phyloP scores from a whole-genome alignment of 2,113 vertebrate genomes.

The Scomber japonicus region DNA sequence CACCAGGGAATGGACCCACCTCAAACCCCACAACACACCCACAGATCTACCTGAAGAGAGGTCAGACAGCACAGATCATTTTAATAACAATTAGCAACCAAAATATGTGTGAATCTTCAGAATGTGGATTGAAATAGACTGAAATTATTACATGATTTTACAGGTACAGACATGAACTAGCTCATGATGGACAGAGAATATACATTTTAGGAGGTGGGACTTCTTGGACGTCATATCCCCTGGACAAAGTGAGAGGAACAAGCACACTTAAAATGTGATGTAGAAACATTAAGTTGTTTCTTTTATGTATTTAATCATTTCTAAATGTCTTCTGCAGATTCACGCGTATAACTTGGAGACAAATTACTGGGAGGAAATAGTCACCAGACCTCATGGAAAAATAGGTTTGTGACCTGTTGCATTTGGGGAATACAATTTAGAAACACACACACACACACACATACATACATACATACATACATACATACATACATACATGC shows the following conservation, averaged over 20 bases:
- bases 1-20: slow-evolving; percentile 94
- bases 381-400: slow-evolving; percentile 94
- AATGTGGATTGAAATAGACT: not conserved
- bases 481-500: too few relatives aligned
- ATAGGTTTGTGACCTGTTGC: slow-evolving; percentile 85
- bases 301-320: not conserved
- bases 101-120: not conserved
- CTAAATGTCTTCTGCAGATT: slow-evolving; percentile 85
- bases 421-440: not conserved
- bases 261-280: not conserved
- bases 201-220: slow-evolving; percentile 98
- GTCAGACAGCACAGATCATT: slow-evolving; percentile 58
- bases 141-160: not conserved
- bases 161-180: slow-evolving; percentile 97
- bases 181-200: slow-evolving; percentile 93
- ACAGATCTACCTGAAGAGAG: slow-evolving; percentile 96
- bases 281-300: accelerated
- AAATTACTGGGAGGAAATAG: slow-evolving; percentile 97
- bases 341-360: slow-evolving; percentile 98
- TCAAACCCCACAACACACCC: slow-evolving; percentile 94
- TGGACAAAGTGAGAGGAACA: slow-evolving; percentile 90
- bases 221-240: slow-evolving; percentile 96
- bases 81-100: not conserved
- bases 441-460: too few relatives aligned
- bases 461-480: too few relatives aligned